These are phyloP conservation scores for Prietella phreatophila DNA, from an alignment of 2,113 vertebrate genomes.

Conservation along the genomic window DNA sequence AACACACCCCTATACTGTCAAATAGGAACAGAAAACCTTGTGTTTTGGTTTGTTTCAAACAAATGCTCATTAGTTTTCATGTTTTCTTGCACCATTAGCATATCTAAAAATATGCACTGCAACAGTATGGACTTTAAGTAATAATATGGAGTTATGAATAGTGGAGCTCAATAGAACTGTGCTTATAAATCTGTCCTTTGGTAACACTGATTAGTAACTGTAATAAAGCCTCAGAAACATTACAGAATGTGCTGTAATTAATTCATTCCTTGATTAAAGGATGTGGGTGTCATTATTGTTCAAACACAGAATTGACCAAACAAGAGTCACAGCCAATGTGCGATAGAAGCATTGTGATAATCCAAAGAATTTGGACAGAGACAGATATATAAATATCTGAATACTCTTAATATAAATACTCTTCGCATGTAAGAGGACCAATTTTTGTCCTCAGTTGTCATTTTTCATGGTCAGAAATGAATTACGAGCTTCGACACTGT, in stretches of 20 bases:
- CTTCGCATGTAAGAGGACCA: not conserved
- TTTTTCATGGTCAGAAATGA: not conserved
- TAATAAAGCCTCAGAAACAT: not conserved
- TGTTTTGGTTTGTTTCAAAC: not conserved
- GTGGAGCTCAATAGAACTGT: not conserved
- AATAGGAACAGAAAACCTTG: not conserved
- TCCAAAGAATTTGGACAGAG: not conserved
- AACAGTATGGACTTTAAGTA: not conserved
- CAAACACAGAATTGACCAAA: not conserved
- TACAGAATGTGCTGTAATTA: not conserved
- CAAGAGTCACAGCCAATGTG: not conserved
- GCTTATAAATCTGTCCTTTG: not conserved
- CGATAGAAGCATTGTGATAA: not conserved
- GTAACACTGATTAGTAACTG: not conserved
- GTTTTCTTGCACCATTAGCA: conserved; percentile 30
- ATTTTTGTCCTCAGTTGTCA: not conserved
- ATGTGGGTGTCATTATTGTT: not conserved
- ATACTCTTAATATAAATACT: not conserved
- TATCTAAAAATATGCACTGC: not conserved
- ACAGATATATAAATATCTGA: not conserved
- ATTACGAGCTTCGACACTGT: not conserved
- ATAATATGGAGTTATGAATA: not conserved
- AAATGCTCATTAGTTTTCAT: not conserved
- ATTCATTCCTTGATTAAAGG: not conserved
- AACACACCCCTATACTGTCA: not conserved